Conservation (phyloP, 2,888 invertebrate genomes). For the Baccha elongata region DNA sequence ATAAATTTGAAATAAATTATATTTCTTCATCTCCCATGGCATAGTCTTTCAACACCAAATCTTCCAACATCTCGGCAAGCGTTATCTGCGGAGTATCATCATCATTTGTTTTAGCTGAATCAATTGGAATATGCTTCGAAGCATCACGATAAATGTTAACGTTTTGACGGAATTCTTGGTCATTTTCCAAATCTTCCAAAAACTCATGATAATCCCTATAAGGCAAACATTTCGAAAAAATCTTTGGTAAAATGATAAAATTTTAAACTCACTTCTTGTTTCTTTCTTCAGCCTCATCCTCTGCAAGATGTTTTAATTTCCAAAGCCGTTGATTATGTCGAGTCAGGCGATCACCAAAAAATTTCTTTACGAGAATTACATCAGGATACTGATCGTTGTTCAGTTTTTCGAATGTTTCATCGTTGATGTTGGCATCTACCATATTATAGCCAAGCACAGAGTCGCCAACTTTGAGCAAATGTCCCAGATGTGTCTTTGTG, state of each 20-base stretch:
- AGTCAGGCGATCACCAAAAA: slow-evolving; percentile 88
- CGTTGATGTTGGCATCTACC: slow-evolving; percentile 95
- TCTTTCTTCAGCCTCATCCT: slow-evolving; percentile 86
- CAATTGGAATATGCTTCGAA: slow-evolving; percentile 83
- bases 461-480: slow-evolving; percentile 95
- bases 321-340: slow-evolving; percentile 91
- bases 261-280: slow-evolving; percentile 84
- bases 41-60: slow-evolving; percentile 89
- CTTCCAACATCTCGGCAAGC: slow-evolving; percentile 96
- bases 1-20: slow-evolving; percentile 20
- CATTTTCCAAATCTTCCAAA: slow-evolving; percentile 98
- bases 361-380: slow-evolving; percentile 97
- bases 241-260: slow-evolving; percentile 75
- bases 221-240: slow-evolving; percentile 58
- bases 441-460: slow-evolving; percentile 96
- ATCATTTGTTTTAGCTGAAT: slow-evolving; percentile 85
- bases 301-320: slow-evolving; percentile 94
- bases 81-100: slow-evolving; percentile 89
- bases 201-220: slow-evolving; percentile 96
- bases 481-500: slow-evolving; percentile 96
- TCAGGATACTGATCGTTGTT: slow-evolving; percentile 89
- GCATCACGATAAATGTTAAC: slow-evolving; percentile 94
- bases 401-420: slow-evolving; percentile 93
- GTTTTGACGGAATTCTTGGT: slow-evolving; percentile 93
- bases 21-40: slow-evolving; percentile 86